Percentiles rank a stretch among this genome's conserved stretches.
phyloP scores from a whole-genome alignment of 2,888 invertebrate species.

The Tetranychus truncatus region DNA sequence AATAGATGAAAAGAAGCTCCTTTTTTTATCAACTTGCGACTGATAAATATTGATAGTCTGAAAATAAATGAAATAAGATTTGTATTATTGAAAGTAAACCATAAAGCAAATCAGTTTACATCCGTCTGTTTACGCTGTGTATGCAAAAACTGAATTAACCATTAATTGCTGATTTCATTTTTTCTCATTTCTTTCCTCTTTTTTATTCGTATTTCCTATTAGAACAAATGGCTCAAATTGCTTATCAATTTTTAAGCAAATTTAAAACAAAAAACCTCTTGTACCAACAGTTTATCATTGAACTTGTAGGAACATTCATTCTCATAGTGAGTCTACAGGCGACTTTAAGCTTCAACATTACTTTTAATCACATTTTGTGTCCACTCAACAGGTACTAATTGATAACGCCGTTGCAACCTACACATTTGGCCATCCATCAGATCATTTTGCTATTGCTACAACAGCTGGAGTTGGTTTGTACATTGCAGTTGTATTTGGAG shows the following conservation, averaged over 20 bases:
- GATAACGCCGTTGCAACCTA: slow-evolving; percentile 1
- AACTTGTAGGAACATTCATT: not conserved
- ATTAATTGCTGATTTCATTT: too few species aligned
- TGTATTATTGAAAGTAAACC: too few species aligned
- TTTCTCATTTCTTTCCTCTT: too few species aligned
- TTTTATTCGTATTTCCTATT: too few species aligned
- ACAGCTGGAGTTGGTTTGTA: not conserved
- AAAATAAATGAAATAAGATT: too few species aligned
- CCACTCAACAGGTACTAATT: not conserved
- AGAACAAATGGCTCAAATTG: not conserved
- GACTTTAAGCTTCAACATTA: not conserved
- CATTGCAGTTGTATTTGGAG: not conserved
- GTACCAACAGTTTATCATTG: not conserved
- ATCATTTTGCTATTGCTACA: not conserved
- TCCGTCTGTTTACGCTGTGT: too few species aligned
- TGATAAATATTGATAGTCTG: too few species aligned
- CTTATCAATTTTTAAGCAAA: not conserved
- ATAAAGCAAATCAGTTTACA: too few species aligned
- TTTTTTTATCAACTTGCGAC: too few species aligned
- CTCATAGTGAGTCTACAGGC: not conserved
- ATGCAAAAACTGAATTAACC: too few species aligned
- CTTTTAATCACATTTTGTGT: too few species aligned
- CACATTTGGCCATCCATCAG: not conserved
- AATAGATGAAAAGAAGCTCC: too few species aligned
- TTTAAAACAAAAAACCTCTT: not conserved